Percentiles rank a stretch among this genome's conserved stretches.
phyloP scores from a whole-genome alignment of 1,140 invertebrate genomes.

The Pseudobourletiella spinata region DNA sequence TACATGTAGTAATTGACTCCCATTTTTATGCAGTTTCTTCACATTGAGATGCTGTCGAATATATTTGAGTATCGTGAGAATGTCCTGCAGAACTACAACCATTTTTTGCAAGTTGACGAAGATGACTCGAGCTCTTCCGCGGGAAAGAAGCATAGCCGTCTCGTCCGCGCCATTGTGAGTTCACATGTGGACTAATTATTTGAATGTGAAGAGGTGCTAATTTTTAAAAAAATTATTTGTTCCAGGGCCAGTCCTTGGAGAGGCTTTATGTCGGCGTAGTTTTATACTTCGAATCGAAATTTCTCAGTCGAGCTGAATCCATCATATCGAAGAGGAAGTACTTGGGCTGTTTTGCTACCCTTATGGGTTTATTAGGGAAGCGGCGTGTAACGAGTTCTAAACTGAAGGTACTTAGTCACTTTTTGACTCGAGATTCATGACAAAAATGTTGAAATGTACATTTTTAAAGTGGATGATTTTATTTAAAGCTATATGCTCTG shows the following conservation, averaged over 20 bases:
- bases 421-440: no score
- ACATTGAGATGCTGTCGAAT: not conserved
- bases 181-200: no score
- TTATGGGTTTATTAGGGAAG: not conserved
- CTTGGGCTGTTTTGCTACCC: not conserved
- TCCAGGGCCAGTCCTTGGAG: not conserved
- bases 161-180: no score
- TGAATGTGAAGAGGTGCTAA: no score
- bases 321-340: not conserved
- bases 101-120: not conserved
- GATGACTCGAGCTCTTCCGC: no score
- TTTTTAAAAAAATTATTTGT: not conserved
- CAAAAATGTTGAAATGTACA: no score
- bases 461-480: not conserved
- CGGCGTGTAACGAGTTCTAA: not conserved
- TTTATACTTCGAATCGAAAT: not conserved
- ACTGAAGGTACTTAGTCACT: constrained; percentile 4
- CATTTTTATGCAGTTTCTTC: constrained; percentile 1
- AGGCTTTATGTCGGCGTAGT: not conserved
- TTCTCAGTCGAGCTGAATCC: not conserved
- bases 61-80: not conserved
- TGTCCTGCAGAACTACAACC: not conserved
- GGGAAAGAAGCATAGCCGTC: no score
- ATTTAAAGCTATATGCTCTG: constrained; percentile 5
- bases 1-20: no score